phyloP scores from a whole-genome alignment of 2,113 vertebrate species.

The Oryzias melastigma region DNA sequence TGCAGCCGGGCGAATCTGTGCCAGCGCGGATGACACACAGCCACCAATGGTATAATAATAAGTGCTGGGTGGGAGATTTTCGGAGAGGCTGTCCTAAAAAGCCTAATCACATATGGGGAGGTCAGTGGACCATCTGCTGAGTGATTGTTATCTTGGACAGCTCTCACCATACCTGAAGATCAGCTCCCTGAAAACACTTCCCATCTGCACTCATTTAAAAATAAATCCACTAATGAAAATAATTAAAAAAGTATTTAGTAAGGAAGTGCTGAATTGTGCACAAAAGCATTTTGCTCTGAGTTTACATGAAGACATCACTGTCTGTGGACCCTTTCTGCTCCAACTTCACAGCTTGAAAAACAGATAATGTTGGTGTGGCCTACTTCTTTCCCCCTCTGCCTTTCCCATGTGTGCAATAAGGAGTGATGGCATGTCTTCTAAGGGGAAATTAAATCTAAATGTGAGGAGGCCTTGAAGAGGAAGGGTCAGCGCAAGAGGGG shows the following conservation, averaged over 20 bases:
- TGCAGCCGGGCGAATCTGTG: conserved; percentile 39
- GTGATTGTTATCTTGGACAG: conserved; percentile 49
- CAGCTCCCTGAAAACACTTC: conserved; percentile 29
- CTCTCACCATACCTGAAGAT: conserved; percentile 52
- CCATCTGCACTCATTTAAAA: conserved; percentile 2
- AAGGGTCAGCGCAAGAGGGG: conserved; percentile 38
- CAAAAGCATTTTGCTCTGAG: conserved; percentile 16
- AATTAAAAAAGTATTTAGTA: conserved; percentile 7
- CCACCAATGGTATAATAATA: conserved; percentile 39
- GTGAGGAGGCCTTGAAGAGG: conserved; percentile 42
- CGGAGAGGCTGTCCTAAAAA: conserved; percentile 52
- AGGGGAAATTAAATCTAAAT: conserved; percentile 51
- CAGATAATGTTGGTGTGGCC: conserved; percentile 64
- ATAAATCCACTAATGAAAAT: conserved; percentile 1
- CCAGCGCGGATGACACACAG: conserved; percentile 38
- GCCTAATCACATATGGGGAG: conserved; percentile 62
- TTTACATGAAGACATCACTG: conserved; percentile 53
- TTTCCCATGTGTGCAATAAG: conserved; percentile 66
- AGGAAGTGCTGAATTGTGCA: neutral
- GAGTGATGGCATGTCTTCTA: conserved; percentile 71
- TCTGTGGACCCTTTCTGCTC: conserved; percentile 48
- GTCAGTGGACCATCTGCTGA: conserved; percentile 67
- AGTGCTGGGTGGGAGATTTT: conserved; percentile 57
- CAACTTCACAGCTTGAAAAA: conserved; percentile 53
- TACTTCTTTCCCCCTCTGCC: conserved; percentile 57